Evolutionary conservation across 2,797 vertebrate species (phyloP).

Genomic region (Psittacula echo): DNA sequence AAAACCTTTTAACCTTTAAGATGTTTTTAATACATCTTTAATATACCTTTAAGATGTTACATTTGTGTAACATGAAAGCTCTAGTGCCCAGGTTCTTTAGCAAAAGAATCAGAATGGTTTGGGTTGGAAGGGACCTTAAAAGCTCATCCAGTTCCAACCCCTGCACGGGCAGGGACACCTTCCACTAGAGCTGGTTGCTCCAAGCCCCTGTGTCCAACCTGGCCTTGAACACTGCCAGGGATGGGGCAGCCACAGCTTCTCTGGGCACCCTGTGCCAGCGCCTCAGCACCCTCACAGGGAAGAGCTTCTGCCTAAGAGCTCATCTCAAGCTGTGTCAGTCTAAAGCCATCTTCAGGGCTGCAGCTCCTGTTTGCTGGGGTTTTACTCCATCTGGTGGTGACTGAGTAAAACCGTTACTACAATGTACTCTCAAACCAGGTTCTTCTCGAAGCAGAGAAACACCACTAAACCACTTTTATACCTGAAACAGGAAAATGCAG

Average conservation of each 20-base stretch:
- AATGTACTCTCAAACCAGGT: neutral
- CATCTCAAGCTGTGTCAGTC: neutral
- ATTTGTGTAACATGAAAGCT: neutral
- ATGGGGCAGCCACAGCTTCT: too few relatives aligned
- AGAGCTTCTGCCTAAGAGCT: neutral
- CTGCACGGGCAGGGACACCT: too few relatives aligned
- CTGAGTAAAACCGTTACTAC: rapidly evolving
- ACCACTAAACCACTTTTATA: neutral
- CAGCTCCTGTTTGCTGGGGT: neutral
- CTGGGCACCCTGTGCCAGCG: neutral
- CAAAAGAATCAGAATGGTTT: neutral
- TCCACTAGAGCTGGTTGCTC: too few relatives aligned
- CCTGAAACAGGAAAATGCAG: neutral
- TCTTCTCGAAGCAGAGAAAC: neutral
- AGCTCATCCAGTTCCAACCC: too few relatives aligned
- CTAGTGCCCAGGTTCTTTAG: neutral
- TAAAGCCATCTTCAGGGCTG: too few relatives aligned
- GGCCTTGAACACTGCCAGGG: too few relatives aligned
- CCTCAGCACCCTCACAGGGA: neutral
- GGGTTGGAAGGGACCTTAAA: too few relatives aligned
- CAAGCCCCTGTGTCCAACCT: too few relatives aligned
- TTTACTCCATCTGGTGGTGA: neutral
- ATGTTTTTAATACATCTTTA: too few relatives aligned
- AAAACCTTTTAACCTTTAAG: neutral
- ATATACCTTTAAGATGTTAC: too few relatives aligned